These are phyloP conservation scores for Agrilus mali DNA, from an alignment of 2,888 invertebrate genomes.

Conservation along the genomic window DNA sequence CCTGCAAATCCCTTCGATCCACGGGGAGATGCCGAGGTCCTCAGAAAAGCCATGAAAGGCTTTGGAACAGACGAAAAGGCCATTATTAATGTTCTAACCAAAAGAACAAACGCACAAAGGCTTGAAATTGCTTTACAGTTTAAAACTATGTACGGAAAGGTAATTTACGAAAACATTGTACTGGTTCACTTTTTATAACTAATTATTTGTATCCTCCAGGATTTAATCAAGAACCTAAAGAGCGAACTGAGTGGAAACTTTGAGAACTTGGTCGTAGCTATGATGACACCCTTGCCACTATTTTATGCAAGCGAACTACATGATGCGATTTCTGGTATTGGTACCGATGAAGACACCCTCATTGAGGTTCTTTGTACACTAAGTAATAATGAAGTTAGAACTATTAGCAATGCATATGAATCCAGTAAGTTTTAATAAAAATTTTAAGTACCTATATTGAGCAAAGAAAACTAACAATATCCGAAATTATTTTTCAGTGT, in stretches of 20 bases:
- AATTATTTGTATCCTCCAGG: slow-evolving; percentile 31
- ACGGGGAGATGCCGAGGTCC: slow-evolving; percentile 62
- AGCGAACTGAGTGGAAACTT: slow-evolving; percentile 84
- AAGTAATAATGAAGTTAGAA: slow-evolving; percentile 71
- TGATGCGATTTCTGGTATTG: slow-evolving; percentile 71
- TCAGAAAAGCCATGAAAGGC: slow-evolving; percentile 88
- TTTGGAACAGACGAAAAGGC: slow-evolving; percentile 85
- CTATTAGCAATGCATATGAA: slow-evolving; percentile 65
- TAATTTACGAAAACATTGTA: slow-evolving; percentile 25
- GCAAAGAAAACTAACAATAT: not conserved
- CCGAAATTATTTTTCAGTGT: slow-evolving; percentile 43
- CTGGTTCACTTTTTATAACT: not conserved
- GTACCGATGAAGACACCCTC: slow-evolving; percentile 74
- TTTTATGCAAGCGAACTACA: slow-evolving; percentile 75
- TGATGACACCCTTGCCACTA: slow-evolving; percentile 76
- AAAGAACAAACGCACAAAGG: slow-evolving; percentile 75
- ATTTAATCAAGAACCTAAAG: slow-evolving; percentile 70
- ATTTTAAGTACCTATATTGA: not conserved
- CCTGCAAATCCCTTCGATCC: slow-evolving; percentile 69
- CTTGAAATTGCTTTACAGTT: slow-evolving; percentile 69
- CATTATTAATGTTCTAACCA: slow-evolving; percentile 72
- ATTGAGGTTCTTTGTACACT: slow-evolving; percentile 83
- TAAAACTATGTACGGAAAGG: slow-evolving; percentile 81
- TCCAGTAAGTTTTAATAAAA: slow-evolving; percentile 47
- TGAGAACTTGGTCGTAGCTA: slow-evolving; percentile 66